Conservation (phyloP, 2,113 vertebrate genomes). For the Sterrhoptilus dennistouni region DNA sequence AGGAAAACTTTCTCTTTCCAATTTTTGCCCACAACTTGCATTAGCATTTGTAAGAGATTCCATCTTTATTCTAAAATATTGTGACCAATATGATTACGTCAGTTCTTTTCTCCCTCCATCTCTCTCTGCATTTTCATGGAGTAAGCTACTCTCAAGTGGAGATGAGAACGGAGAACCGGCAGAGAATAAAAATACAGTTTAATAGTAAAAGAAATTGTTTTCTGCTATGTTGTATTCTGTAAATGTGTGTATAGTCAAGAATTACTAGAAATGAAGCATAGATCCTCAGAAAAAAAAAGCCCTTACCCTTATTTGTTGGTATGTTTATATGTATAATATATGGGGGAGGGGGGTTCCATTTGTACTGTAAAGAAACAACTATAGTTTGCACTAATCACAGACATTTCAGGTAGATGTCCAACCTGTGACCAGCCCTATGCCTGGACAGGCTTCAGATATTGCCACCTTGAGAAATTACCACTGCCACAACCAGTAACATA, state of each 20-base stretch:
- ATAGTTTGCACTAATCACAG: not conserved
- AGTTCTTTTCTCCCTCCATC: not conserved
- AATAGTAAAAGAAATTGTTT: not conserved
- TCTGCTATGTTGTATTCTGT: not conserved
- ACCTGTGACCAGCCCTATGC: not conserved
- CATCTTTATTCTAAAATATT: not conserved
- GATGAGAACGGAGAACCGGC: not conserved
- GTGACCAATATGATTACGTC: not conserved
- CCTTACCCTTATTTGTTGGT: not conserved
- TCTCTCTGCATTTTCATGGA: not conserved
- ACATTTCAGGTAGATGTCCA: not conserved
- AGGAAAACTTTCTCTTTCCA: not conserved
- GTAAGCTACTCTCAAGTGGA: not conserved
- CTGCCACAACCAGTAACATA: conserved; percentile 37
- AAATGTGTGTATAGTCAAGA: not conserved
- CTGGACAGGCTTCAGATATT: conserved; percentile 37
- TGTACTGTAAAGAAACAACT: not conserved
- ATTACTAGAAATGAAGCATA: not conserved
- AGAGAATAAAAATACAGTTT: not conserved
- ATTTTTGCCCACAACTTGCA: not conserved
- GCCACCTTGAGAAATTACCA: conserved; percentile 47
- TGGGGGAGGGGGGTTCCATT: not conserved
- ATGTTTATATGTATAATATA: not conserved
- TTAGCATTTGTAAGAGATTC: not conserved
- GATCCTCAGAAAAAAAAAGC: not conserved